Evolutionary conservation across 1,140 invertebrate genomes (phyloP).

Genomic region (Euwallacea fornicatus): DNA sequence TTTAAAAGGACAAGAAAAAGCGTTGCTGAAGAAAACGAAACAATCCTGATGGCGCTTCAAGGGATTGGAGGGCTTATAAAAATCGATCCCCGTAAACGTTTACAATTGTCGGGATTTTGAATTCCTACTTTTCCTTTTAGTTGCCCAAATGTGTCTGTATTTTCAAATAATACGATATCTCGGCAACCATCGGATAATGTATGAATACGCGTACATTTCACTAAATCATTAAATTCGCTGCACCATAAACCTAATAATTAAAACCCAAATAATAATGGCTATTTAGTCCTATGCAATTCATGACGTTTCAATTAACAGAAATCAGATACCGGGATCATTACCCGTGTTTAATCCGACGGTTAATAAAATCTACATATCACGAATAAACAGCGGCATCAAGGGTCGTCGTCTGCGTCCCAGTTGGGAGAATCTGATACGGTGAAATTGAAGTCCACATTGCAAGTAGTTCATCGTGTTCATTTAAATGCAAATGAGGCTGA

Average conservation of each 20-base stretch:
- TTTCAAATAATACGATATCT: too few relatives aligned
- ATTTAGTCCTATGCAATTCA: neutral
- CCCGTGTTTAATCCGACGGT: slow-evolving; percentile 18
- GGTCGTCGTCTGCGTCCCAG: slow-evolving; percentile 7
- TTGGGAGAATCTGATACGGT: slow-evolving; percentile 30
- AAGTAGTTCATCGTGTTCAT: slow-evolving; percentile 28
- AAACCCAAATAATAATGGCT: too few relatives aligned
- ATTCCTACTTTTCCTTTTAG: neutral
- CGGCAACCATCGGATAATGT: too few relatives aligned
- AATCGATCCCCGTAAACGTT: slow-evolving; percentile 8
- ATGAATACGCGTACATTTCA: neutral
- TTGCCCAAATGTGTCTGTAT: too few relatives aligned
- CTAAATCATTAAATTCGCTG: slow-evolving; percentile 1
- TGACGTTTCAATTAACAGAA: slow-evolving; percentile 23
- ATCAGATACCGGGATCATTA: slow-evolving; percentile 19
- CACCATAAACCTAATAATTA: neutral
- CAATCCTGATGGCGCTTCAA: neutral
- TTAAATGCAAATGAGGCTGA: slow-evolving; percentile 23
- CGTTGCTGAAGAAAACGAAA: slow-evolving; percentile 10
- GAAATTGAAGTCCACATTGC: slow-evolving; percentile 27
- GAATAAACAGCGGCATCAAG: slow-evolving; percentile 15
- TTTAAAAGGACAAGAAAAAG: slow-evolving; percentile 5
- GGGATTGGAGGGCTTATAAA: slow-evolving; percentile 7
- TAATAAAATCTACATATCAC: slow-evolving; percentile 32
- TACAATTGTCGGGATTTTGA: neutral